Evolutionary conservation across 2,797 vertebrate species (phyloP).

Genomic region (Vultur gryphus): DNA sequence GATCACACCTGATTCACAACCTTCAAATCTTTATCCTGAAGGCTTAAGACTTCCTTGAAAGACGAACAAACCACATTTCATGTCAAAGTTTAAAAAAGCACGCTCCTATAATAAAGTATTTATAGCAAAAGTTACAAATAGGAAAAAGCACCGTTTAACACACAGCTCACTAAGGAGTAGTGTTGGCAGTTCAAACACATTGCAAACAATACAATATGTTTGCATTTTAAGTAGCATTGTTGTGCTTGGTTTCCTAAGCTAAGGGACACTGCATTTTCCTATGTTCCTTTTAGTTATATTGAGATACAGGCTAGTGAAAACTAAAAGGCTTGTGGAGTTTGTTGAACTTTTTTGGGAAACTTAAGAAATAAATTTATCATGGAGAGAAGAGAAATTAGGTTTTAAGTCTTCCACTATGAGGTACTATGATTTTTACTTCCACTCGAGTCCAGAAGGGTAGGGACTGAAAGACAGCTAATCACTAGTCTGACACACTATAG

Average conservation of each 20-base stretch:
- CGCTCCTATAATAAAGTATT: neutral
- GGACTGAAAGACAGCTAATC: neutral
- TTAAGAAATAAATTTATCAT: neutral
- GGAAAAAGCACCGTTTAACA: neutral
- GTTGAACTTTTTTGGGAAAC: neutral
- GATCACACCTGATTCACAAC: neutral
- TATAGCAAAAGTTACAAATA: neutral
- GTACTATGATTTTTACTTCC: neutral
- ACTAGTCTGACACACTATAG: neutral
- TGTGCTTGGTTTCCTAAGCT: neutral
- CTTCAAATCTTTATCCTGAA: neutral
- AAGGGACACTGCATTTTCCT: neutral
- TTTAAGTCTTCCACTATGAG: neutral
- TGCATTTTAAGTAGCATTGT: neutral
- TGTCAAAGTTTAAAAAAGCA: neutral
- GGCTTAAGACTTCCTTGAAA: neutral
- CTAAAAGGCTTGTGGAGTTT: neutral
- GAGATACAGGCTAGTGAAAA: neutral
- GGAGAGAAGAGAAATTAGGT: neutral
- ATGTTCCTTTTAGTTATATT: neutral
- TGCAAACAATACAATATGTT: neutral
- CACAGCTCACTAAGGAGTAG: neutral
- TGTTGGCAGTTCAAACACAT: neutral
- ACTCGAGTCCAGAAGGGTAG: neutral
- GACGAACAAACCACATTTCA: neutral